These are phyloP conservation scores for Leptosomus discolor DNA, from an alignment of 2,113 vertebrate genomes.

Conservation along the genomic window DNA sequence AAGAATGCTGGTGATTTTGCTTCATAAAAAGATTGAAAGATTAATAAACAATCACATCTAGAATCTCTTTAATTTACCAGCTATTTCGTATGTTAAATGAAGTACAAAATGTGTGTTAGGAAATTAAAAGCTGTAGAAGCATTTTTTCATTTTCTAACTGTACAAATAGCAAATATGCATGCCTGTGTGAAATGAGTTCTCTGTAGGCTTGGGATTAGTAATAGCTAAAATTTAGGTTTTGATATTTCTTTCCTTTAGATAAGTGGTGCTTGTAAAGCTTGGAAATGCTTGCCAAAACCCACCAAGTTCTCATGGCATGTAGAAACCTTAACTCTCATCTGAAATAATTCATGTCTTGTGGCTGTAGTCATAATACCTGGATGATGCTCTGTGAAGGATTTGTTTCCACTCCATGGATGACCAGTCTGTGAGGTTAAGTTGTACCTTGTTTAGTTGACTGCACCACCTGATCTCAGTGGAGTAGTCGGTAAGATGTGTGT, in stretches of 20 bases:
- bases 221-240: background rate
- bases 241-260: background rate
- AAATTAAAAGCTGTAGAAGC: background rate
- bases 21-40: background rate
- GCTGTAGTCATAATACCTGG: background rate
- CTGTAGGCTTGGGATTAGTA: background rate
- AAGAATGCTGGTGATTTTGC: background rate
- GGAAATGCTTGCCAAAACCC: background rate
- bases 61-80: background rate
- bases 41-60: background rate
- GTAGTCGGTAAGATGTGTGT: background rate
- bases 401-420: background rate
- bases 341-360: background rate
- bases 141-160: background rate
- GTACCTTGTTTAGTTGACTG: background rate
- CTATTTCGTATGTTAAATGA: background rate
- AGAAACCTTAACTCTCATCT: background rate
- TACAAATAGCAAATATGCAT: background rate
- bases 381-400: background rate
- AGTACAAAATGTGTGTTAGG: background rate
- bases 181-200: background rate
- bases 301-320: background rate
- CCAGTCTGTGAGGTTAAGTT: background rate
- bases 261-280: background rate
- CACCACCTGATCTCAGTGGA: fast-evolving